Base-by-base conservation (phyloP, 2,888 invertebrate species). In the Hypolimnas misippus region DNA sequence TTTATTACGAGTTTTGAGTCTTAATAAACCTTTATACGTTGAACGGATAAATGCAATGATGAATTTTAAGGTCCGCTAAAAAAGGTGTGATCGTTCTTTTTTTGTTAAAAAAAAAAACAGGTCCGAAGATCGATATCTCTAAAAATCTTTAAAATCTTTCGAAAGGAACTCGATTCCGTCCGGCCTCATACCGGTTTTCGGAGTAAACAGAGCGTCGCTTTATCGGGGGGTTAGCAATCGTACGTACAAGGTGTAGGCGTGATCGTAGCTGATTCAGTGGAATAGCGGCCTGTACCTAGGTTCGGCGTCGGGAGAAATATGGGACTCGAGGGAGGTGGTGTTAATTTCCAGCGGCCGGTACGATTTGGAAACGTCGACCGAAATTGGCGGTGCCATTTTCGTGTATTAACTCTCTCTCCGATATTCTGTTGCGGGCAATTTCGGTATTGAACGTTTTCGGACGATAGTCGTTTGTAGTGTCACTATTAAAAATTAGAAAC, bases 211-310 rank as follows among this genome's bases (percentile, higher is more conserved):
- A 72, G 77, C 82, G 83, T 87, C 83, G 82, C 83, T 87, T 81
- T 86, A 88, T 86, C 81, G 78, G 78, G 82, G 86, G 78, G 83
- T 85, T 87, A 85, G 82, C 90, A 91, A 91, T 91, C 89, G 86
- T 86, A 84, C 81, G 85, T 86, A 91, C 91, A 91, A 88, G 90
- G 82, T 88, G 91, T 89, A 91, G 91, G 91, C 91, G 91, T 90
- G 90, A 87, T 90, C 88, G 86, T 81, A 81, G 89, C 90, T 91
- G 91, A 91, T 90, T 90, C 91, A 91, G 89, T 89, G 87, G 87
- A 89, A 89, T 89, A 86, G 87, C 88, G 86, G 90, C 87, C 88
- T 58, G 88, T 86, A 85, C 83, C 86, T 81, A 82, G 87, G 86
- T 87, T 86, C 87, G 83, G 86, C 89, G 85, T 82, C 68, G 76